Base-by-base conservation (phyloP, 2,888 invertebrate species). In the Pemphredon lugubris region DNA sequence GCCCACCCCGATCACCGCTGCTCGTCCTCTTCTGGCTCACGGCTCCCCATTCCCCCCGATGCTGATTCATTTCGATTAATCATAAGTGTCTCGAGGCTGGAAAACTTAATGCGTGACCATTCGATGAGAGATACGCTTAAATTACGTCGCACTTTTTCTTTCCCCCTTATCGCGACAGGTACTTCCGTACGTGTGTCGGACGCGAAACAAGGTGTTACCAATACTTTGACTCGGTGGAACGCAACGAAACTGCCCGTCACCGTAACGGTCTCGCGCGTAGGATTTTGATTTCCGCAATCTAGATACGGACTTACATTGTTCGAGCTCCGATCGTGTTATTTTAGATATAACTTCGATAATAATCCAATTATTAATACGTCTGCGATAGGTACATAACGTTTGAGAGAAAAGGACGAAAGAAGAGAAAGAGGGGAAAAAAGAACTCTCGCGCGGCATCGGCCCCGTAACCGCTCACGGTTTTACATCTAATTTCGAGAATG, bases 1-100 rank as follows among this genome's bases (percentile, higher is more conserved):
- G 86, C 85, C 86, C 87, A 87, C 87, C 86, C 65, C 84, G 86
- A 87, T 87, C 83, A 81, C 79, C 70, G 77, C 55, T 59, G 63
- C 54, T 44, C 45, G 60, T 66, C 67, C 58, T 54, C 69, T 64
- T 71, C 72, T 51, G 59, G 51, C 63, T 55, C 44, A 47, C 39
- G 32, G 23, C 23, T 51, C 45, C 26, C 20, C 20, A 48, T 37
- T 26, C 42, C 40, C 65, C n/a, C 20, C 26, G 20, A 50, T 69
- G 83, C 83, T 79, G 82, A 84, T 83, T 84, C 80, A 81, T 84
- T 84, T 79, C 82, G 79, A 75, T 79, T 75, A 79, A 79, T 79
- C 74, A 79, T 60, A 47, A 67, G 40, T 45, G 68, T 69, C 65
- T 65, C 39, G 44, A n/a, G 39, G 67, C 32, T 67, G 64, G 71